Evolutionary conservation across 2,797 vertebrate genomes (phyloP).

Genomic region (Gallinago solitaria): DNA sequence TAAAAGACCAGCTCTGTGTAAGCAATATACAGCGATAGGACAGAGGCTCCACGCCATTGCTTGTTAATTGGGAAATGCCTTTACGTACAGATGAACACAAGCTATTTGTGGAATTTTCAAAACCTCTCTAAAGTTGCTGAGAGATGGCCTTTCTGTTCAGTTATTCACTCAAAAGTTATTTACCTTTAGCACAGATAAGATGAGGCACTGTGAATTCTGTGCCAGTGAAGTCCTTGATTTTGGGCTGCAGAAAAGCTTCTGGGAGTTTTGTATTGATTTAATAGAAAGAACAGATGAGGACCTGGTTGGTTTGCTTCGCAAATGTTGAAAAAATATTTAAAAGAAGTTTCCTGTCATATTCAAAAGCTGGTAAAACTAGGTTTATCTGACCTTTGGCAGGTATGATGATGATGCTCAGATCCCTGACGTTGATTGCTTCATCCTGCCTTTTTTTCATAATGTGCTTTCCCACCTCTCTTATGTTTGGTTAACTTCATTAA

Average conservation of each 20-base stretch:
- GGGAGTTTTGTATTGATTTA: not conserved
- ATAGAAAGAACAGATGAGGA: not conserved
- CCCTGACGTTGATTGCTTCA: not conserved
- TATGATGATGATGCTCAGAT: not conserved
- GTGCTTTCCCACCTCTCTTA: not conserved
- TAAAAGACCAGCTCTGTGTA: not conserved
- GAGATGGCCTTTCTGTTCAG: not conserved
- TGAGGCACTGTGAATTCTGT: not conserved
- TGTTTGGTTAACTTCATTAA: not conserved
- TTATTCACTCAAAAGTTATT: not conserved
- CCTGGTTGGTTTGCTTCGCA: not conserved
- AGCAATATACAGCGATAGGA: not conserved
- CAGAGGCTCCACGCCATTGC: not conserved
- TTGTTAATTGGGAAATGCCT: not conserved
- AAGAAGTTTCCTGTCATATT: not conserved
- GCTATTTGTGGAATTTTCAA: not conserved
- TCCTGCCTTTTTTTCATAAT: not conserved
- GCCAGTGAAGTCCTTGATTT: not conserved
- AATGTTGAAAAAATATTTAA: not conserved
- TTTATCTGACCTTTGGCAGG: not conserved
- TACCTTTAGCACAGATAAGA: not conserved
- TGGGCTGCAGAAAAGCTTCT: not conserved
- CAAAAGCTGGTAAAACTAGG: not conserved
- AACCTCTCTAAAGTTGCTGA: not conserved
- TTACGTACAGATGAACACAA: not conserved